These are phyloP conservation scores for Catostomus latipinnis DNA, from an alignment of 2,797 vertebrate genomes.

Conservation along the genomic window DNA sequence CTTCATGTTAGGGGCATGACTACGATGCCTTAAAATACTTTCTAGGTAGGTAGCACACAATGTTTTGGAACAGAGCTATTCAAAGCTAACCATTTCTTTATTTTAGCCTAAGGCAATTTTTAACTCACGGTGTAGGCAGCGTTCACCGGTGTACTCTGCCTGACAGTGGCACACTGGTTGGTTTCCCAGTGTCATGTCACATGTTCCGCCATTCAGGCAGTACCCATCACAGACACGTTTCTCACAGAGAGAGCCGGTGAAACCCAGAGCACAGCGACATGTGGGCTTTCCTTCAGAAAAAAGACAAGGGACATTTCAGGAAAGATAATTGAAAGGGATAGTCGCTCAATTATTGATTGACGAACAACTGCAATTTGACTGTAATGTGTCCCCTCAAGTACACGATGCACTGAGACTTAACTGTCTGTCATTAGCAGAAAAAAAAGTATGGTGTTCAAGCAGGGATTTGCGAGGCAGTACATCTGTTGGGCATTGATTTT, in stretches of 20 bases:
- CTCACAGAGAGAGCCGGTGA: slow-evolving; percentile 81
- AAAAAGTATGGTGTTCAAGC: no score
- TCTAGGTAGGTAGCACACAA: no score
- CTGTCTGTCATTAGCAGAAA: background rate
- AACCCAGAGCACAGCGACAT: slow-evolving; percentile 82
- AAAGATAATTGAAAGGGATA: no score
- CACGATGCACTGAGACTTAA: background rate
- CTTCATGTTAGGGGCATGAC: no score
- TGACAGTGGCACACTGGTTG: slow-evolving; percentile 82
- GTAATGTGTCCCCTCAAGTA: background rate
- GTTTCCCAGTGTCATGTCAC: slow-evolving; percentile 82
- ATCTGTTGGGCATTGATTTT: slow-evolving; percentile 23
- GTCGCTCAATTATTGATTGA: no score
- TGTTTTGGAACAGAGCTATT: no score
- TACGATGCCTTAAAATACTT: no score
- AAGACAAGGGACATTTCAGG: background rate
- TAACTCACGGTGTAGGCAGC: slow-evolving; percentile 85
- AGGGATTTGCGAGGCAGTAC: slow-evolving; percentile 1
- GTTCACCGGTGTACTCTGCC: slow-evolving; percentile 83
- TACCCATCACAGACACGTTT: slow-evolving; percentile 80
- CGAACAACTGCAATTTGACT: background rate
- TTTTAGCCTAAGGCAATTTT: background rate
- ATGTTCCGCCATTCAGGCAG: slow-evolving; percentile 84
- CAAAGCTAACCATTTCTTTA: no score
- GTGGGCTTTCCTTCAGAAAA: slow-evolving; percentile 79